Percentiles rank a stretch among this genome's conserved stretches.
Conservation (phyloP, 2,888 invertebrate species). For the Nemapogon koenigi region DNA sequence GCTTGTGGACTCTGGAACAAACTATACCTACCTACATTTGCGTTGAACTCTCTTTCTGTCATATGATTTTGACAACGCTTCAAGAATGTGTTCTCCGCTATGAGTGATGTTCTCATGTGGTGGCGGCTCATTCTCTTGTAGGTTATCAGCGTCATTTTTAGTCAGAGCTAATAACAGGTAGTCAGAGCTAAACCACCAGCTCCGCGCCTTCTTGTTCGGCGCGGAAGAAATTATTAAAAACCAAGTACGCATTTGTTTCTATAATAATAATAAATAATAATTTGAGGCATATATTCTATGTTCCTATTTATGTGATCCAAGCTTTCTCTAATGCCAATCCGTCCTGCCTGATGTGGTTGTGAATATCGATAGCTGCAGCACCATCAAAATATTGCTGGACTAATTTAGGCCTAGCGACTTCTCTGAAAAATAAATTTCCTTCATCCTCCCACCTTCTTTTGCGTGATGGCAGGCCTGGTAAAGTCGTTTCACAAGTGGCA, state of each 20-base stretch:
- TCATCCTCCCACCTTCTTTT: conserved; percentile 7
- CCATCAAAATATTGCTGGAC: conserved; percentile 10
- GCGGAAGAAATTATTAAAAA: conserved; percentile 1
- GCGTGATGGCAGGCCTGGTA: conserved; percentile 4
- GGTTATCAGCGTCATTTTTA: neutral
- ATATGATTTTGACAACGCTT: conserved; percentile 7
- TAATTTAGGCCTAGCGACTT: conserved; percentile 7
- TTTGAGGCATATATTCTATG: conserved; percentile 9
- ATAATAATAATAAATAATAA: conserved; percentile 2
- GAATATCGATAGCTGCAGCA: conserved; percentile 9
- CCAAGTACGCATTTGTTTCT: conserved; percentile 4
- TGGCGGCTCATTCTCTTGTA: conserved; percentile 3
- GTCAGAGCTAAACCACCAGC: neutral
- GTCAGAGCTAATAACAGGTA: conserved; percentile 2
- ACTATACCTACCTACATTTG: neutral
- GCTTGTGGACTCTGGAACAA: conserved; percentile 3
- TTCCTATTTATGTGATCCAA: conserved; percentile 9
- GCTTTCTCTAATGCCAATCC: conserved; percentile 9
- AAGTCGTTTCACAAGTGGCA: conserved; percentile 7
- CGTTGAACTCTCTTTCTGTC: conserved; percentile 2
- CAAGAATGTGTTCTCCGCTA: conserved; percentile 8
- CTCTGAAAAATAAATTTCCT: conserved; percentile 5
- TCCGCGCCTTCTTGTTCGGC: neutral
- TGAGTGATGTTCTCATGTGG: neutral
- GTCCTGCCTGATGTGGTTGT: conserved; percentile 7